Percentiles rank a stretch among this genome's conserved stretches.
Conservation (phyloP, 2,888 invertebrate species). For the Agrotis exclamationis region DNA sequence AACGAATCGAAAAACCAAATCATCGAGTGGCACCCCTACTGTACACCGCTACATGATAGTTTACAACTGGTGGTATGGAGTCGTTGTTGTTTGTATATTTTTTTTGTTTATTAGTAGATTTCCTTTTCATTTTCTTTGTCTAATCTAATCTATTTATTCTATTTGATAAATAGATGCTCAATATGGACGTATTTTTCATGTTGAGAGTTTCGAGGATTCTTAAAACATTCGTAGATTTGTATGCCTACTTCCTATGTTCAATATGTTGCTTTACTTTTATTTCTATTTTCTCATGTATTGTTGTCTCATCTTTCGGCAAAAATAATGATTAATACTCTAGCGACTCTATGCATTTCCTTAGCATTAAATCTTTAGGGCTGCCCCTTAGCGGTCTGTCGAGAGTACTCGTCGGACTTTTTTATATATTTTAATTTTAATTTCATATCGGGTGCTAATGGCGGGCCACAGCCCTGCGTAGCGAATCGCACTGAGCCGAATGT, state of each 20-base stretch:
- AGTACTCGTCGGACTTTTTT: slow-evolving; percentile 88
- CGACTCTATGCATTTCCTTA: slow-evolving; percentile 77
- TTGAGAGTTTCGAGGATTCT: background rate
- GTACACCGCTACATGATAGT: slow-evolving; percentile 90
- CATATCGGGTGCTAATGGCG: slow-evolving; percentile 90
- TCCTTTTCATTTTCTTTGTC: background rate
- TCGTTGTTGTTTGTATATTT: slow-evolving; percentile 46
- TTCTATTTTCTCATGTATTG: too few relatives aligned
- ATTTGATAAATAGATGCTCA: background rate
- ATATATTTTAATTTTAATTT: slow-evolving; percentile 91
- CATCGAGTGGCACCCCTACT: slow-evolving; percentile 91
- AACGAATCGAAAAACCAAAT: slow-evolving; percentile 92
- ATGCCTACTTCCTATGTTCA: too few relatives aligned
- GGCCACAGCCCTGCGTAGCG: slow-evolving; percentile 89
- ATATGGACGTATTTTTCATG: background rate
- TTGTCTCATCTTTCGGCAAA: too few relatives aligned
- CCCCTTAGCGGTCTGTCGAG: slow-evolving; percentile 90
- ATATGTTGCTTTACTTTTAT: too few relatives aligned
- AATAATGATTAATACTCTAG: background rate
- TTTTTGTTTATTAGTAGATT: slow-evolving; percentile 24
- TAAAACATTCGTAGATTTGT: background rate
- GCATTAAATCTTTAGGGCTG: slow-evolving; percentile 87
- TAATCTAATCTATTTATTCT: background rate
- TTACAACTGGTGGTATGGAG: slow-evolving; percentile 79
- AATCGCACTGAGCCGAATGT: slow-evolving; percentile 87